Evolutionary conservation across 1,140 invertebrate species (phyloP), one percentile per base, ranked within the genome.

Genomic region (Aradophagus sp.): DNA sequence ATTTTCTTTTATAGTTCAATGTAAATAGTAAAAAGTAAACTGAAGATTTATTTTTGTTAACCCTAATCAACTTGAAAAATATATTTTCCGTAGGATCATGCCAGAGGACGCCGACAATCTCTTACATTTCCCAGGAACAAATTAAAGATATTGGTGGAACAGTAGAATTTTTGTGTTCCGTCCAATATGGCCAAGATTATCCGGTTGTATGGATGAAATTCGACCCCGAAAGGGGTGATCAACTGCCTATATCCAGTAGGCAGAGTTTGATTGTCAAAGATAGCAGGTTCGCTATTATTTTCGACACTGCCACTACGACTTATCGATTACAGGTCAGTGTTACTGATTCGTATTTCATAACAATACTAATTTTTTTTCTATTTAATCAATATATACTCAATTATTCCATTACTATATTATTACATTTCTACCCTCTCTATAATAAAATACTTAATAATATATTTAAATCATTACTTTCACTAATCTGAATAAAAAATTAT

Each of bases 141-240:
- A 94, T 97, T 32, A 92, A 94, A 77, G 94, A 96, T 84, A 96
- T 97, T 70, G 95, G 95, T 1, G 93, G 93, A 16, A 92, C 93
- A 8, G 93, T 95, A 0, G 93, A 97, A 77, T 86, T 97, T 42
- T 90, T 92, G 45, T 97, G 95, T 80, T 95, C 94, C 0, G 94
- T 97, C 2, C 94, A 96, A 75, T 96, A 96, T 85, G 91, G 91
- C 1, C 88, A 91, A 74, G 93, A 95, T 41, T 96, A 93, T 83
- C 91, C 93, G 5, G 91, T 96, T 12, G 75, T 95, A 23, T 97
- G 95, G 94, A 91, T 93, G 34, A 93, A 93, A 82, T 74, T 89
- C 1, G 85, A 81, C 48, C 82, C 77, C 5, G 81, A 86, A 58
- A 77, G 68, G 55, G 82, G 80, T 1, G 89, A 92, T 58, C 88